Evolutionary conservation across 1,140 invertebrate species (phyloP).

Genomic region (Anoplophora glabripennis): DNA sequence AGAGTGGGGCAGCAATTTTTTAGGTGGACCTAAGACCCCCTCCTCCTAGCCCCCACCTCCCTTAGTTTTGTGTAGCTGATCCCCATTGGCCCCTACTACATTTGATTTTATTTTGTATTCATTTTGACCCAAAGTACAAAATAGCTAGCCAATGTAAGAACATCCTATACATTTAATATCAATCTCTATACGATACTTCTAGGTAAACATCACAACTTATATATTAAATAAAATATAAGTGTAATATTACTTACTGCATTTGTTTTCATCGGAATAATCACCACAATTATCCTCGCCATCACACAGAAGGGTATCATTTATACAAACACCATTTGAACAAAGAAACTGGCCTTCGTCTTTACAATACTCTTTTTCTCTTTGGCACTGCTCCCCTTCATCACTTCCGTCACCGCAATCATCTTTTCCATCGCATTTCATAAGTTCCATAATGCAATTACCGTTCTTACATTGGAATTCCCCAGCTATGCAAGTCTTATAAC

Average conservation of each 20-base stretch:
- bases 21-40: no score
- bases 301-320: slow-evolving; percentile 65
- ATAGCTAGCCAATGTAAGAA: no score
- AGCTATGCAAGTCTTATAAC: slow-evolving; percentile 55
- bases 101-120: no score
- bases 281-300: slow-evolving; percentile 74
- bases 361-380: slow-evolving; percentile 26
- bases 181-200: no score
- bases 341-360: slow-evolving; percentile 51
- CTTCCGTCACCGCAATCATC: slow-evolving; percentile 61
- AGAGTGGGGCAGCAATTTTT: no score
- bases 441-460: slow-evolving; percentile 57
- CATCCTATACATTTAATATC: no score
- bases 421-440: slow-evolving; percentile 63
- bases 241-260: slow-evolving; percentile 54
- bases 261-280: slow-evolving; percentile 68
- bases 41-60: no score
- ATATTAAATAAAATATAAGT: neutral
- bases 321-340: slow-evolving; percentile 65
- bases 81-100: no score
- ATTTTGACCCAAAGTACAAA: no score
- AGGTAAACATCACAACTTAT: no score
- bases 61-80: no score
- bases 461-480: slow-evolving; percentile 57
- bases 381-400: slow-evolving; percentile 54